Percentiles rank a stretch among this genome's conserved stretches.
phyloP scores from a whole-genome alignment of 2,888 invertebrate species.

The Conomelus anceps region DNA sequence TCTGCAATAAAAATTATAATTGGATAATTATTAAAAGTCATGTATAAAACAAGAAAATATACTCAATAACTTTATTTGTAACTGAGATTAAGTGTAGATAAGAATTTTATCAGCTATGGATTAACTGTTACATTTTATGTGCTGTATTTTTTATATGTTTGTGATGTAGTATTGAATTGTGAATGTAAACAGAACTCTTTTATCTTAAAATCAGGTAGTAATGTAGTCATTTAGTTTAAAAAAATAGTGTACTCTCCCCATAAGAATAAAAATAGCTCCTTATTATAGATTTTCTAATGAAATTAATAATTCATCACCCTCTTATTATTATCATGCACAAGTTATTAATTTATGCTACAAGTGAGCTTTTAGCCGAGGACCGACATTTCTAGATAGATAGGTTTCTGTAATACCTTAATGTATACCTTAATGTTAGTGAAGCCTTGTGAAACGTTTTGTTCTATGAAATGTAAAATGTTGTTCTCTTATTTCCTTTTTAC shows the following conservation, averaged over 20 bases:
- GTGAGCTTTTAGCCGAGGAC: not conserved
- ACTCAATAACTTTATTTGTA: not conserved
- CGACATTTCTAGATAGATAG: not conserved
- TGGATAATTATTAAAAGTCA: too few species aligned
- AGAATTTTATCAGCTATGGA: not conserved
- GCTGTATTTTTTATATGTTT: not conserved
- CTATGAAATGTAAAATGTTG: not conserved
- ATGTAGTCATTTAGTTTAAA: not conserved
- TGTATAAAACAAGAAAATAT: too few species aligned
- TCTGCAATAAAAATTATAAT: too few species aligned
- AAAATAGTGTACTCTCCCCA: not conserved
- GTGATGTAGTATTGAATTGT: not conserved
- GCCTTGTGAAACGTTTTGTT: not conserved
- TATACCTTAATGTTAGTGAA: not conserved
- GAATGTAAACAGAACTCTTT: not conserved
- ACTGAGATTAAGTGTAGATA: not conserved
- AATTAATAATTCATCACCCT: not conserved
- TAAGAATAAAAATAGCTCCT: not conserved
- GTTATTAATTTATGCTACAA: too few species aligned
- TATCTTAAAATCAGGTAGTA: not conserved
- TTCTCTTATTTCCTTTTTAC: not conserved
- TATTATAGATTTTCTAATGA: not conserved
- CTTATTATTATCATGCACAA: not conserved
- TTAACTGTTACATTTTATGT: not conserved
- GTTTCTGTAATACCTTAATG: not conserved